phyloP scores from a whole-genome alignment of 2,888 invertebrate genomes.

The Rhingia campestris region DNA sequence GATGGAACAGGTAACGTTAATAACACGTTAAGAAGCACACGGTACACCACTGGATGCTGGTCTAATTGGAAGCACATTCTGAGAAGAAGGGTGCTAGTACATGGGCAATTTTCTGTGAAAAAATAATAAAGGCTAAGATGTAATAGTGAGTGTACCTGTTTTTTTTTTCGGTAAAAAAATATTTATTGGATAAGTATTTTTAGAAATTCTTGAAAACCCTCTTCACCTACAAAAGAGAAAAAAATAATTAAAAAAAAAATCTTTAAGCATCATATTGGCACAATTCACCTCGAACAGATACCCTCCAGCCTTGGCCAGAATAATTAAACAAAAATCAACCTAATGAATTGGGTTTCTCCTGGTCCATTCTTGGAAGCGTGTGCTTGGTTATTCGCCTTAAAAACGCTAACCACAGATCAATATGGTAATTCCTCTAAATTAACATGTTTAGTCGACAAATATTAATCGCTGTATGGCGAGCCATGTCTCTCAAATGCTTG shows the following conservation, averaged over 20 bases:
- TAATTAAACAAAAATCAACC: constrained; percentile 12
- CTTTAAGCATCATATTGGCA: neutral
- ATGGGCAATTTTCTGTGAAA: neutral
- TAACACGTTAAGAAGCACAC: constrained; percentile 35
- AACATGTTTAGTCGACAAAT: constrained; percentile 73
- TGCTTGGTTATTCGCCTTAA: constrained; percentile 1
- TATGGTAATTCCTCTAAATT: constrained; percentile 69
- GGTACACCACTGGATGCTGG: constrained; percentile 19
- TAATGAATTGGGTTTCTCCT: constrained; percentile 21
- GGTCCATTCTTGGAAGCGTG: constrained; percentile 14
- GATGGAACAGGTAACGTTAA: constrained; percentile 55
- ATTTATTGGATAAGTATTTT: neutral
- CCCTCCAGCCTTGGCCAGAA: constrained; percentile 6
- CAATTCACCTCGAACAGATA: neutral
- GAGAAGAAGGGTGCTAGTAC: constrained; percentile 44
- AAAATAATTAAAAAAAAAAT: no score
- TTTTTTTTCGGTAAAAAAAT: neutral
- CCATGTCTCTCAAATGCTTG: constrained; percentile 58
- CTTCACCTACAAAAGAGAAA: no score
- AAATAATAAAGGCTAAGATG: neutral
- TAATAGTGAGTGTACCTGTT: neutral
- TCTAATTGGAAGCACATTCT: constrained; percentile 63
- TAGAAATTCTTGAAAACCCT: neutral
- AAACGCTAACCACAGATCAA: constrained; percentile 26
- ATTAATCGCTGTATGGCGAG: constrained; percentile 63